Conservation (phyloP, 2,797 vertebrate genomes). For the Fundulus diaphanus region DNA sequence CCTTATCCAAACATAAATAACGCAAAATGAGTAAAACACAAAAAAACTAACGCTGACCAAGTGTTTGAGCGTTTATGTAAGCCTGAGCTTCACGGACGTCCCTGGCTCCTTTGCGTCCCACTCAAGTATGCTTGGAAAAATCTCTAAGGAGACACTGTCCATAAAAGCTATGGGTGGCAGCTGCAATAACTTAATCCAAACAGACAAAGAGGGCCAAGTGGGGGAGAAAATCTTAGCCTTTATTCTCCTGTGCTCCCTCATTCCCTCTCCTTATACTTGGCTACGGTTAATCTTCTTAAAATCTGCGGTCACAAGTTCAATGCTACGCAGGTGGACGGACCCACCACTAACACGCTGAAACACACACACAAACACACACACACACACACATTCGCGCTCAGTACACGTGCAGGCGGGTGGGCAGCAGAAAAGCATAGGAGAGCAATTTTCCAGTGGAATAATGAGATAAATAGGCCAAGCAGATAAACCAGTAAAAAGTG, state of each 20-base stretch:
- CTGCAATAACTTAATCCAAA: constrained; percentile 82
- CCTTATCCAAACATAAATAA: constrained; percentile 40
- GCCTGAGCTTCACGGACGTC: constrained; percentile 45
- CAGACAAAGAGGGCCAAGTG: constrained; percentile 77
- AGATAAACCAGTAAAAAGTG: constrained; percentile 79
- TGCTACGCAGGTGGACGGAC: constrained; percentile 79
- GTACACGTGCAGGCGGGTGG: constrained; percentile 61
- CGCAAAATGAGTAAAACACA: constrained; percentile 33
- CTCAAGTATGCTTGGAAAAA: constrained; percentile 66
- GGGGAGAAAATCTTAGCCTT: constrained; percentile 78
- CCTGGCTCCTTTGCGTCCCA: constrained; percentile 56
- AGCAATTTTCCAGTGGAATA: constrained; percentile 79
- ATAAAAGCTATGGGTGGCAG: constrained; percentile 81
- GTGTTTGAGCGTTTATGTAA: constrained; percentile 17
- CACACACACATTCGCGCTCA: constrained; percentile 47
- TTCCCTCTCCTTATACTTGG: constrained; percentile 78
- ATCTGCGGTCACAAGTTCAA: constrained; percentile 82
- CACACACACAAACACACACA: constrained; percentile 51
- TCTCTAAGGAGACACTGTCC: constrained; percentile 75
- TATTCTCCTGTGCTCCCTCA: constrained; percentile 75
- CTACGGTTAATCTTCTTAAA: constrained; percentile 82
- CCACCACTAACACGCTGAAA: constrained; percentile 66
- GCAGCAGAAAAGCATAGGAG: constrained; percentile 69
- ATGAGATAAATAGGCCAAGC: constrained; percentile 79
- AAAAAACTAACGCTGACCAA: constrained; percentile 34